Conservation (phyloP, 1,140 invertebrate species). For the Philotrypesis tridentata region DNA sequence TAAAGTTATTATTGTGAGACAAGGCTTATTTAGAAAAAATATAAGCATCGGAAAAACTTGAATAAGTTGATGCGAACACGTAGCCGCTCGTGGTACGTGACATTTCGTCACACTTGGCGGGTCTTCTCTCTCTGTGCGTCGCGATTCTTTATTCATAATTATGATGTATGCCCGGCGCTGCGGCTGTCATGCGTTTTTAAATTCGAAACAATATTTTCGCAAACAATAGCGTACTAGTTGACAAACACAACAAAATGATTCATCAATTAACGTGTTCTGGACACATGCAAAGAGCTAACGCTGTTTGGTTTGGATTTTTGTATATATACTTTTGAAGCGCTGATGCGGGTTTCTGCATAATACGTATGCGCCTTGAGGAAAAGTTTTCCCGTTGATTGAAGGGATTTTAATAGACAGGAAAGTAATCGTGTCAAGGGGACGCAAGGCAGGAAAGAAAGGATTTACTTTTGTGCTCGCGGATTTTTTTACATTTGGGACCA, state of each 20-base stretch:
- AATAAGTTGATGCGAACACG: slow-evolving; percentile 3
- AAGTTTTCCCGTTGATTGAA: background rate
- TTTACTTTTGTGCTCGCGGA: background rate
- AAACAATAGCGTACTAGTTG: too few relatives aligned
- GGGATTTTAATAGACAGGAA: background rate
- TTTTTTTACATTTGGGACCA: background rate
- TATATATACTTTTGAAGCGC: background rate
- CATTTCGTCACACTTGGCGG: background rate
- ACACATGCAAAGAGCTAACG: background rate
- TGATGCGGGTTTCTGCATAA: background rate
- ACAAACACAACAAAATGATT: background rate
- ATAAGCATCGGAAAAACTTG: background rate
- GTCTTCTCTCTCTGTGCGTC: slow-evolving; percentile 13
- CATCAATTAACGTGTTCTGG: background rate
- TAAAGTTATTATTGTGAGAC: background rate
- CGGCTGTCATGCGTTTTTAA: too few relatives aligned
- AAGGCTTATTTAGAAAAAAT: background rate
- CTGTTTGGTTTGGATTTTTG: background rate
- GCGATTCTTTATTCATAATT: background rate
- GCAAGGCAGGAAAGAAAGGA: background rate
- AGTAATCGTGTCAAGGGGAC: background rate
- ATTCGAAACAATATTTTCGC: too few relatives aligned
- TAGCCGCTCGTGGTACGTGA: background rate
- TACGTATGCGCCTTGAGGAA: background rate
- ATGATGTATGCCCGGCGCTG: background rate